Evolutionary conservation across 2,797 vertebrate genomes (phyloP), one percentile per base, ranked within the genome.

Genomic region (Sphenodon punctatus): DNA sequence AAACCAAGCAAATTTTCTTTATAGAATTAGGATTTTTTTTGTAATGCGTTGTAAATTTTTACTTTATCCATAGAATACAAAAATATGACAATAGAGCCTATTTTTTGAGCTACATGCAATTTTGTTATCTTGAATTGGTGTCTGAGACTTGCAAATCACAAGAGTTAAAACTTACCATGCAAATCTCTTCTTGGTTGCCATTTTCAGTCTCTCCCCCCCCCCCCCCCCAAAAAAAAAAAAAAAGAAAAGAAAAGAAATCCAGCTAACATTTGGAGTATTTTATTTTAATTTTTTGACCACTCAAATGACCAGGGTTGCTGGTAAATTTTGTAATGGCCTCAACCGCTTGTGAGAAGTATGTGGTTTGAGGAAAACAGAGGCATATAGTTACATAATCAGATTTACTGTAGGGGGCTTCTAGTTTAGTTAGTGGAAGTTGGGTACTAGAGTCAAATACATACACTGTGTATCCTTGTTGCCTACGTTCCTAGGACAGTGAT

Each of bases 21-120:
- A 34, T 20, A 1, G 0, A 51, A 34, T 34, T 55, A 2, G 60
- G 75, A 65, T 36, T 63, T 1, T 4, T 30, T 3, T 64, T 78
- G 78, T 60, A 32, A 30, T 65, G 59, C 15, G 8, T 46, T 59
- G 73, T 19, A 66, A 27, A 68, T 74, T 38, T 6, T 48, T 56
- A 16, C 17, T 12, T 3, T 3, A 58, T 1, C 36, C 56, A 27
- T 27, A 68, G 22, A 68, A 74, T 17, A n/a, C 43, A 12, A 78
- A 72, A 75, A 80, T 22, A 11, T 0, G 0, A 19, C 9, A 7
- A 80, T 73, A 6, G n/a, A 30, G 2, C 55, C 27, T 74, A 3
- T 82, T 16, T 67, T 7, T 11, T 82, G n/a, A n/a, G n/a, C n/a
- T 63, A 38, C 49, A 39, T 63, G 14, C 1, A 8, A 15, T 82